Conservation (phyloP, 1,140 invertebrate genomes). For the Eubasilissa regina region DNA sequence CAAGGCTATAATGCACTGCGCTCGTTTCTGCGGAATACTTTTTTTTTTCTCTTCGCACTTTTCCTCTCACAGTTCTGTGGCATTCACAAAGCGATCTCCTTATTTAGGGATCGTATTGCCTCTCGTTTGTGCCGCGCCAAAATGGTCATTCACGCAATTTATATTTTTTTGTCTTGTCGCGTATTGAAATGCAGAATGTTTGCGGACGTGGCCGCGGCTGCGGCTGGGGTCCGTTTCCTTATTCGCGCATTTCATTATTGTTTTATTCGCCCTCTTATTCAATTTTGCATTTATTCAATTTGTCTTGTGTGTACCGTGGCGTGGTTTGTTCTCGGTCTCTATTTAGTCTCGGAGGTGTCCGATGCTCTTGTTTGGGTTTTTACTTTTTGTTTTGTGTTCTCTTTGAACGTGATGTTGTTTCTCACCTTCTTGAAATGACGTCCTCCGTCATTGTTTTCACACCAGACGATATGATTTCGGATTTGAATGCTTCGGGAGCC, state of each 20-base stretch:
- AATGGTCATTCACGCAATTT: slow-evolving; percentile 45
- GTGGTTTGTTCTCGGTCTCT: slow-evolving; percentile 29
- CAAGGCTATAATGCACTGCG: too few species aligned
- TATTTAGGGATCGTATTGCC: slow-evolving; percentile 37
- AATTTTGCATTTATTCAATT: slow-evolving; percentile 61
- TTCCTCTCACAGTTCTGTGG: slow-evolving; percentile 11
- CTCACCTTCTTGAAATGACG: slow-evolving; percentile 35
- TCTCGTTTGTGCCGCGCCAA: slow-evolving; percentile 34
- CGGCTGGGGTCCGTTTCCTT: slow-evolving; percentile 51
- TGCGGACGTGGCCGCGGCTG: slow-evolving; percentile 54
- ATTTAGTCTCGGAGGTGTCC: slow-evolving; percentile 43
- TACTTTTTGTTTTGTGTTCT: slow-evolving; percentile 6
- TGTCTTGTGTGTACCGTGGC: slow-evolving; percentile 30
- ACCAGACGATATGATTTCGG: slow-evolving; percentile 20
- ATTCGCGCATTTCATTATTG: slow-evolving; percentile 54
- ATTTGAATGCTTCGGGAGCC: slow-evolving; percentile 11
- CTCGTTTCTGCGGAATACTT: too few species aligned
- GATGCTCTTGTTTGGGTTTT: slow-evolving; percentile 43
- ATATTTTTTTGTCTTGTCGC: slow-evolving; percentile 38
- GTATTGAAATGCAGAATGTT: slow-evolving; percentile 49
- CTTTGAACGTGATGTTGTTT: slow-evolving; percentile 40
- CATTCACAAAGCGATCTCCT: slow-evolving; percentile 16
- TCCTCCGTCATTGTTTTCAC: slow-evolving; percentile 15
- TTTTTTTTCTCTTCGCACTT: slow-evolving; percentile 4
- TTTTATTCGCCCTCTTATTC: slow-evolving; percentile 59